Evolutionary conservation across 2,888 invertebrate genomes (phyloP).

Genomic region (Brenthis hecate): DNA sequence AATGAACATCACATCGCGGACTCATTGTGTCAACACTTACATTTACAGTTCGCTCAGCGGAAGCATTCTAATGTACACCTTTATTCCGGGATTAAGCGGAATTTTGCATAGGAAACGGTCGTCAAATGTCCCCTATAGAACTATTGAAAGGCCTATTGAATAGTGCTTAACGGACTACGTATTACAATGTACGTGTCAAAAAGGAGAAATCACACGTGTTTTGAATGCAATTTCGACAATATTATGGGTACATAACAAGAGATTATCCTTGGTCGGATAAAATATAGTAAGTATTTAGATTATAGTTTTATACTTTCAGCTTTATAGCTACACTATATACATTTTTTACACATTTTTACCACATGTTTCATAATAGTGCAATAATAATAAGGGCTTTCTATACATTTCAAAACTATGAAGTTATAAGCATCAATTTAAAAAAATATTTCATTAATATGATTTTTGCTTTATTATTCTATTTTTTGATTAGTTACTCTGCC

Average conservation of each 20-base stretch:
- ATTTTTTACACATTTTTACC: too few species aligned
- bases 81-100: slow-evolving; percentile 78
- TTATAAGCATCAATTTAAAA: too few species aligned
- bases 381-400: too few species aligned
- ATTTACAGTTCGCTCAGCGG: slow-evolving; percentile 58
- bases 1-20: slow-evolving; percentile 65
- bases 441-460: too few species aligned
- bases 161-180: slow-evolving; percentile 55
- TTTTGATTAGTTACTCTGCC: too few species aligned
- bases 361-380: too few species aligned
- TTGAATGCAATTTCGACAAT: slow-evolving; percentile 66
- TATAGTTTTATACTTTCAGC: slow-evolving; percentile 27
- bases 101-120: slow-evolving; percentile 80
- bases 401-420: too few species aligned
- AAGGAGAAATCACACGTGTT: slow-evolving; percentile 71
- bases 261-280: slow-evolving; percentile 61
- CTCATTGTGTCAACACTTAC: slow-evolving; percentile 47
- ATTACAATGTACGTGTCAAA: slow-evolving; percentile 61
- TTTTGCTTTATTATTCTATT: too few species aligned
- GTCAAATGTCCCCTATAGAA: slow-evolving; percentile 68
- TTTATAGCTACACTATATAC: neutral
- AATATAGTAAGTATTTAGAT: slow-evolving; percentile 37
- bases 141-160: slow-evolving; percentile 59
- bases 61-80: slow-evolving; percentile 70
- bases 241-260: slow-evolving; percentile 58